Conservation (phyloP, 2,888 invertebrate species). For the Danaus chrysippus region DNA sequence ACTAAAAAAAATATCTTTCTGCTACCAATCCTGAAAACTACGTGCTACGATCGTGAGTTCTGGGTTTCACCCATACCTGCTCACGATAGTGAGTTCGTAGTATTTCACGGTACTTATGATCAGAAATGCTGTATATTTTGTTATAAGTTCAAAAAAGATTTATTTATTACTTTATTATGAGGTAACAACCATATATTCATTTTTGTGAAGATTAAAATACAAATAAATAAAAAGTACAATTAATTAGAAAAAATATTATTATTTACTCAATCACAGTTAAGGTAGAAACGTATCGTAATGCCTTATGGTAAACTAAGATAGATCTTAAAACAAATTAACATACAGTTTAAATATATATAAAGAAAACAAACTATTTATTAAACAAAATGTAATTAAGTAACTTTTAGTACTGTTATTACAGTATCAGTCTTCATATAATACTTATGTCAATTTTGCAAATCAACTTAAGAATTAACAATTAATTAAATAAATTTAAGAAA, state of each 20-base stretch:
- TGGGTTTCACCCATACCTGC: neutral
- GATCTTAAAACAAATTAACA: neutral
- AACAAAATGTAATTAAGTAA: too few species aligned
- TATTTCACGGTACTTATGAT: neutral
- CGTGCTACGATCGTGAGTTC: slow-evolving; percentile 1
- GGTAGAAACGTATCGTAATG: neutral
- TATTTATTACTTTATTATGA: neutral
- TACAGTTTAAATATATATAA: neutral
- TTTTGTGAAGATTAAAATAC: neutral
- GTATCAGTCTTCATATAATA: too few species aligned
- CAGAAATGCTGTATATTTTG: neutral
- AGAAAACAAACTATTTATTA: too few species aligned
- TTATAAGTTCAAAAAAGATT: neutral
- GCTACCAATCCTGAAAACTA: neutral
- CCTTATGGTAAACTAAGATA: neutral
- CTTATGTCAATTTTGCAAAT: neutral
- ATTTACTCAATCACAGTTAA: neutral
- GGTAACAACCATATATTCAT: neutral
- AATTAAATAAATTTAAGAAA: neutral
- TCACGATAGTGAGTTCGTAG: neutral
- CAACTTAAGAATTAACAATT: neutral
- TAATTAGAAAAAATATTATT: neutral
- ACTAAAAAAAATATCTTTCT: too few species aligned
- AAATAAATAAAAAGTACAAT: neutral
- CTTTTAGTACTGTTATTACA: too few species aligned